These are phyloP conservation scores for Macrosiphum euphorbiae DNA, from an alignment of 2,888 invertebrate species.

Conservation along the genomic window DNA sequence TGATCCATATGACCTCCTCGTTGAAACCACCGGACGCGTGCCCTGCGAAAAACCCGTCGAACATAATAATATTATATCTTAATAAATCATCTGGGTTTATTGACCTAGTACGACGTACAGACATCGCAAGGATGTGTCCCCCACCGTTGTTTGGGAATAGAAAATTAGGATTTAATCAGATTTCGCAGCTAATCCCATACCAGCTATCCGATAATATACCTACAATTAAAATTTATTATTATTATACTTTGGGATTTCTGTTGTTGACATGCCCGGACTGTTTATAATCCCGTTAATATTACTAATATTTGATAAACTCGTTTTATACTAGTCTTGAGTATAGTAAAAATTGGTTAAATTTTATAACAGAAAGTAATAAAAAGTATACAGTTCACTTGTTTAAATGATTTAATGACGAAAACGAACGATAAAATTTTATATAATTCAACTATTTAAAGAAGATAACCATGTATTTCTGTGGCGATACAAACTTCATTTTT, in stretches of 20 bases:
- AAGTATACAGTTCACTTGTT: background rate
- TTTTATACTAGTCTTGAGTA: background rate
- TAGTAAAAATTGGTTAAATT: background rate
- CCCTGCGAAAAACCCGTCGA: constrained; percentile 73
- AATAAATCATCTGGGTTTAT: background rate
- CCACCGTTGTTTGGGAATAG: background rate
- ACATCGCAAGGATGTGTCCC: background rate
- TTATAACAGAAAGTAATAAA: background rate
- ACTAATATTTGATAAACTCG: background rate
- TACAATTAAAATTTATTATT: background rate
- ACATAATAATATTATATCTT: background rate
- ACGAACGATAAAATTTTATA: background rate
- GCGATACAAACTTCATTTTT: background rate
- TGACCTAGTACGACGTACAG: no score
- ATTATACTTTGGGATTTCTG: no score
- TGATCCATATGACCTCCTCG: constrained; percentile 90
- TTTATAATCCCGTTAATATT: background rate
- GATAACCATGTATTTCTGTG: background rate
- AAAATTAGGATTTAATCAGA: background rate
- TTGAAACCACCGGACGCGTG: constrained; percentile 87
- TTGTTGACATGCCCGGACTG: background rate
- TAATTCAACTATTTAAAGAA: background rate
- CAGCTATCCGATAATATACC: background rate
- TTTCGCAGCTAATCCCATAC: background rate
- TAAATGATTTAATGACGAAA: background rate